Conservation (phyloP, 1,140 invertebrate genomes). For the Drosophila rhopaloa region DNA sequence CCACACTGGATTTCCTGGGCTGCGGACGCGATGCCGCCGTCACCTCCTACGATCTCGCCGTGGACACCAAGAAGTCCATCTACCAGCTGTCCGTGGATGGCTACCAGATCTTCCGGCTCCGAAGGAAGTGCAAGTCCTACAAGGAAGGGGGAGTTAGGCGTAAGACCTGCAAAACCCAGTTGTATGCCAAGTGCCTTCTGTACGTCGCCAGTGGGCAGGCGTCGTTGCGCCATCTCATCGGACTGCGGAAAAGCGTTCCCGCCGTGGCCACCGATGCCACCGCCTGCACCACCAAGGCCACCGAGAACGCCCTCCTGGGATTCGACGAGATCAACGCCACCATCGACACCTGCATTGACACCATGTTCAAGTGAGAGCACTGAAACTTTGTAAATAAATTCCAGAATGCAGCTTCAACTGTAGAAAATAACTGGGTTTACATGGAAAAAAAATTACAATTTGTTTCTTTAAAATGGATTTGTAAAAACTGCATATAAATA, state of each 20-base stretch:
- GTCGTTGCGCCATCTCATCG: constrained; percentile 42
- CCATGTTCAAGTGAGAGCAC: not conserved
- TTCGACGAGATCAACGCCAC: constrained; percentile 31
- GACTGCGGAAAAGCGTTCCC: constrained; percentile 38
- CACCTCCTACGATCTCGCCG: constrained; percentile 24
- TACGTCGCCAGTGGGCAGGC: constrained; percentile 23
- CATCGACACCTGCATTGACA: constrained; percentile 39
- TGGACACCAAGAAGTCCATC: constrained; percentile 35
- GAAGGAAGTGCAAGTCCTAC: not conserved
- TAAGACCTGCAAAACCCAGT: not conserved
- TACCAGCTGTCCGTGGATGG: constrained; percentile 48
- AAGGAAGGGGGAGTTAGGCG: fast-evolving
- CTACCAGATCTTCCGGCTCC: constrained; percentile 10
- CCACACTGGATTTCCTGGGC: constrained; percentile 31
- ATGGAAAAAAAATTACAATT: no score
- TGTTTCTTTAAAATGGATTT: no score
- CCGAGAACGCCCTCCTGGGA: constrained; percentile 29
- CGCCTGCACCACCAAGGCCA: constrained; percentile 46
- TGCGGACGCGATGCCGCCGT: constrained; percentile 48
- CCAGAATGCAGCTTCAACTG: not conserved
- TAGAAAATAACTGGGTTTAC: no score
- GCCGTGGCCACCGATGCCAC: constrained; percentile 48
- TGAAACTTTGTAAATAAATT: not conserved
- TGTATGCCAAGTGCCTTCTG: not conserved
- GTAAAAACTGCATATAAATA: no score